phyloP scores from a whole-genome alignment of 2,797 vertebrate species.

The Lutjanus campechanus region DNA sequence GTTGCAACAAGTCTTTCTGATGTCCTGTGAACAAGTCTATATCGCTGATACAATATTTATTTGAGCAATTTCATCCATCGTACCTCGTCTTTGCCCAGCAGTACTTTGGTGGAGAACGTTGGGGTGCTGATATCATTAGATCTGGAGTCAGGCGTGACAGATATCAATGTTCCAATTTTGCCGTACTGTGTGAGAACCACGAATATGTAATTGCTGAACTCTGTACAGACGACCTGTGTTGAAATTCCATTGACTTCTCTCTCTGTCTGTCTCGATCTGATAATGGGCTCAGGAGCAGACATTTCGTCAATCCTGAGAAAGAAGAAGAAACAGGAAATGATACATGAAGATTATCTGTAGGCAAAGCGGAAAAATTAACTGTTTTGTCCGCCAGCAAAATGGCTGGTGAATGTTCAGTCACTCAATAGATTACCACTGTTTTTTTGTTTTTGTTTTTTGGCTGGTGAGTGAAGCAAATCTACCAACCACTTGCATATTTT shows the following conservation, averaged over 20 bases:
- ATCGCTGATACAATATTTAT: constrained; percentile 53
- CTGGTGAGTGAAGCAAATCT: too few species aligned
- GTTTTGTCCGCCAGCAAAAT: too few species aligned
- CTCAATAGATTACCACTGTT: too few species aligned
- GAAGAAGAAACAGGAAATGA: constrained; percentile 4
- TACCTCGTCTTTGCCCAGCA: constrained; percentile 98
- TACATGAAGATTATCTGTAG: not conserved
- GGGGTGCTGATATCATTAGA: constrained; percentile 88
- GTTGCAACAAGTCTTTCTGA: constrained; percentile 35
- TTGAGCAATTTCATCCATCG: constrained; percentile 32
- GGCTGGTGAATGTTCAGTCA: too few species aligned
- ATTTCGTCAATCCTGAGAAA: constrained; percentile 76
- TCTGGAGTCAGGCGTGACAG: constrained; percentile 89
- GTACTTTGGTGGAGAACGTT: constrained; percentile 90
- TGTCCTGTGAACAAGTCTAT: constrained; percentile 41
- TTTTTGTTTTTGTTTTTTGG: too few species aligned
- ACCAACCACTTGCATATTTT: too few species aligned
- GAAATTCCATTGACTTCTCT: constrained; percentile 89
- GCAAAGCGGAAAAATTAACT: too few species aligned
- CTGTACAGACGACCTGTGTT: constrained; percentile 94
- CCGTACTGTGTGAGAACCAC: constrained; percentile 95
- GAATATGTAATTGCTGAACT: constrained; percentile 94
- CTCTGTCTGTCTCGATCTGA: constrained; percentile 89
- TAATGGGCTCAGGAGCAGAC: constrained; percentile 81
- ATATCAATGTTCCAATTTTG: constrained; percentile 94